Base-by-base conservation (phyloP, 1,140 invertebrate genomes). In the Teleogryllus occipitalis region DNA sequence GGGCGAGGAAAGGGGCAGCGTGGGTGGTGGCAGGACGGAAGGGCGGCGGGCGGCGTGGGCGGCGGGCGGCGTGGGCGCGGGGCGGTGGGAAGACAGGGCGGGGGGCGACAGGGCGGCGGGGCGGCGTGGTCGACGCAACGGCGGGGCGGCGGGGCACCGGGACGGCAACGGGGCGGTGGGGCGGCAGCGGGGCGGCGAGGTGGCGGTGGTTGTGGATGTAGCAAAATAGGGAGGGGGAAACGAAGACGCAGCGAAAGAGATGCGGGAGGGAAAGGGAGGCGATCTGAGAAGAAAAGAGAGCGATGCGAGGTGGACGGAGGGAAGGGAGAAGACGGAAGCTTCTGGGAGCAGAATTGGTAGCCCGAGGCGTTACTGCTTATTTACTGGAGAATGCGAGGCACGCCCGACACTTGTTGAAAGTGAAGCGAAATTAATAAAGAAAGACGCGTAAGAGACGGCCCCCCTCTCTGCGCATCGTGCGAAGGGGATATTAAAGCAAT, bases 391-490 rank as follows among this genome's bases (percentile, higher is more conserved):
- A 65, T 65, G 54, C 54, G 10, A 65, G 54, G 54, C 54, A 65
- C 54, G 54, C 54, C 10, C 18, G 54, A 65, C 54, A 65, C 54
- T 65, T 65, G 54, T 65, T 65, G 54, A 65, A 65, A 65, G 54
- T 65, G 54, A 65, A 18, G 54, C 54, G 54, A 65, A 65, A 65
- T 65, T 65, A 65, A 65, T 65, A 65, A 65, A 65, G 54, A 65
- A 65, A 65, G 54, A 65, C 54, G 18, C 54, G 18, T 18, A 14
- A 18, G 54, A 14, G 54, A 10, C 54, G 54, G 54, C 54, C 2
- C 10, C 18, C 54, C 54, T 65, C 54, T 65, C 10, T 7, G 7
- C 10, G 18, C 54, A 7, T 65, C 18, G 54, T 3, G 18, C 7
- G 18, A 14, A 14, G 54, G 18, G 18, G 54, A 14, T 65, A 65